A percentile compares a stretch with the other conserved stretches of the same genome.
Conservation (phyloP, 2,888 invertebrate genomes). For the Arctia plantaginis region DNA sequence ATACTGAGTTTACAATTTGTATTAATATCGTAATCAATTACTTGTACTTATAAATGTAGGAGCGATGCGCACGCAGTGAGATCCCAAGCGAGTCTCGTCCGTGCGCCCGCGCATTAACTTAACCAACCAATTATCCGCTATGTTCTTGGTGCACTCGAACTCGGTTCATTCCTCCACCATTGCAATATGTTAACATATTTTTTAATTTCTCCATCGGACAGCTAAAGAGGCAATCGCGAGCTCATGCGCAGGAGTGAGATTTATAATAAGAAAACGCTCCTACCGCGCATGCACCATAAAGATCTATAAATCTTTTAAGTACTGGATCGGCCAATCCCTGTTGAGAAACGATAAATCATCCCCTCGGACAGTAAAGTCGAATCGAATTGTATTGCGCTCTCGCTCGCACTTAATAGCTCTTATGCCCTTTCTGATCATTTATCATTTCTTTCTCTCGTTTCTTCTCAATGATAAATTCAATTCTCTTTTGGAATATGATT, state of each 20-base stretch:
- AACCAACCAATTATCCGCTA: conserved; percentile 73
- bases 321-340: conserved; percentile 86
- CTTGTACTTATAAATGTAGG: conserved; percentile 33
- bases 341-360: conserved; percentile 86
- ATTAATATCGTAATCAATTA: conserved; percentile 59
- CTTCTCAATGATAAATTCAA: conserved; percentile 86
- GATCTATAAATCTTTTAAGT: conserved; percentile 85
- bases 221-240: conserved; percentile 80
- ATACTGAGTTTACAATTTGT: conserved; percentile 39
- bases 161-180: conserved; percentile 58
- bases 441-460: conserved; percentile 84
- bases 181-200: conserved; percentile 84
- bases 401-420: conserved; percentile 70
- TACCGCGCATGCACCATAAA: conserved; percentile 84
- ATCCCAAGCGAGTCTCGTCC: conserved; percentile 39
- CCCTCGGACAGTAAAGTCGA: conserved; percentile 78
- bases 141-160: conserved; percentile 61
- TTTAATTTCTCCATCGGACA: conserved; percentile 80
- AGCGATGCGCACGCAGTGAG: conserved; percentile 25
- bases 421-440: conserved; percentile 77
- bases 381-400: conserved; percentile 70
- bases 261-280: conserved; percentile 86
- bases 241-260: conserved; percentile 84
- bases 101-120: conserved; percentile 69
- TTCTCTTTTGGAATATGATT: conserved; percentile 86